Evolutionary conservation across 2,113 vertebrate genomes (phyloP), one percentile per base, ranked within the genome.

Genomic region (Strigops habroptila): DNA sequence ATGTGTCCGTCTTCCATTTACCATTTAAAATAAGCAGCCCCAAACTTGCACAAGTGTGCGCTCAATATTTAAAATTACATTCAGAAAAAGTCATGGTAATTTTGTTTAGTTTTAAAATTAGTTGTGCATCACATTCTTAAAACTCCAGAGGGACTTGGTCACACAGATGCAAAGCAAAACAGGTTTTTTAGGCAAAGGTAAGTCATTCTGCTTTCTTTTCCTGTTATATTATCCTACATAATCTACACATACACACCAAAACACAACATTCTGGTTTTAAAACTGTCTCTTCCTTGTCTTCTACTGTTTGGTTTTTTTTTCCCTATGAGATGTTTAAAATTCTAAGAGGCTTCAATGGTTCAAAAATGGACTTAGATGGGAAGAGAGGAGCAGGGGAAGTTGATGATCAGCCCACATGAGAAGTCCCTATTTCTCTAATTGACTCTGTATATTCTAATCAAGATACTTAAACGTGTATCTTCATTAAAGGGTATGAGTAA

Each of bases 11-110:
- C 57, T 93, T 88, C 82, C 82, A 96, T 87, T 96, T 96, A 91
- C 95, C 95, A 92, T 92, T 92, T 96, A 73, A 93, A 96, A 95
- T 91, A 93, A 91, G 44, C 68, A 86, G 81, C 77, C 77, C 73
- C 43, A 95, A 92, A 53, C 70, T 94, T 96, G 67, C 48, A 92
- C 35, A 94, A 97, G 43, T 71, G n/a, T 65, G 33, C 71, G 81
- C 75, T 97, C 90, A 93, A 23, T 59, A 35, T 59, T 59, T 15
- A 59, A 59, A 91, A 97, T 84, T 96, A 27, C 93, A 94, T 95
- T 96, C 74, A 81, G 84, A 71, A 88, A 95, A 95, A 94, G 39
- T 78, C 10, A 52, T 64, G 57, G 35, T 65, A 86, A 89, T 92
- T 94, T 84, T 77, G n/a, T 87, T 95, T 78, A 19, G n/a, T 85